Evolutionary conservation across 1,140 invertebrate genomes (phyloP), one percentile per base, ranked within the genome.

Genomic region (Leptopilina boulardi): DNA sequence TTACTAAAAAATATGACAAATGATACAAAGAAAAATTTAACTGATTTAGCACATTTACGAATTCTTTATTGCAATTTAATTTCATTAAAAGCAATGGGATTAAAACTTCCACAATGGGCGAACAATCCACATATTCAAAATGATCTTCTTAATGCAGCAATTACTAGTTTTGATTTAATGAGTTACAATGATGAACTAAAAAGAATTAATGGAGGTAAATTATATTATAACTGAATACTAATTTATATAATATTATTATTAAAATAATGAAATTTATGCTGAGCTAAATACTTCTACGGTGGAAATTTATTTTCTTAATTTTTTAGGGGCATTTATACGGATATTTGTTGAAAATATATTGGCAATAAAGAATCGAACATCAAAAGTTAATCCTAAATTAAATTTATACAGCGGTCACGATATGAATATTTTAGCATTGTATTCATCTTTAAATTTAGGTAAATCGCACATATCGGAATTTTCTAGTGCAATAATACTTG

Each of bases 331-430:
- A 13, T 15, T 47, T 13, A 10, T 47, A 47, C 1, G 5, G 42
- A n/a, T 47, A 4, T 47, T 47, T 15, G 15, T 5, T 47, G 42
- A 47, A n/a, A 47, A 47, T 15, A 47, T 47, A 11, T 47, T 47
- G 42, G 11, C 42, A 15, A 11, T 47, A 47, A 47, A n/a, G 18
- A 56, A 56, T 1, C n/a, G 21, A 56, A n/a, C 13, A 4, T 19
- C n/a, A 4, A 21, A 21, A 56, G 51, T 21, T 18, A 56, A 3
- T 21, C 15, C 51, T 6, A 56, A 56, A 6, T 21, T 56, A 19
- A 19, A 56, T 56, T 56, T 56, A 21, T 56, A 56, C 6, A 56
- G 51, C n/a, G 51, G 51, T 19, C 51, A 56, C 21, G 51, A 56
- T 21, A 56, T 56, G 18, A 56, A 56, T 56, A 21, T 56, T 18